Evolutionary conservation across 2,888 invertebrate genomes (phyloP), one percentile per base, ranked within the genome.

Genomic region (Lithosia quadra): DNA sequence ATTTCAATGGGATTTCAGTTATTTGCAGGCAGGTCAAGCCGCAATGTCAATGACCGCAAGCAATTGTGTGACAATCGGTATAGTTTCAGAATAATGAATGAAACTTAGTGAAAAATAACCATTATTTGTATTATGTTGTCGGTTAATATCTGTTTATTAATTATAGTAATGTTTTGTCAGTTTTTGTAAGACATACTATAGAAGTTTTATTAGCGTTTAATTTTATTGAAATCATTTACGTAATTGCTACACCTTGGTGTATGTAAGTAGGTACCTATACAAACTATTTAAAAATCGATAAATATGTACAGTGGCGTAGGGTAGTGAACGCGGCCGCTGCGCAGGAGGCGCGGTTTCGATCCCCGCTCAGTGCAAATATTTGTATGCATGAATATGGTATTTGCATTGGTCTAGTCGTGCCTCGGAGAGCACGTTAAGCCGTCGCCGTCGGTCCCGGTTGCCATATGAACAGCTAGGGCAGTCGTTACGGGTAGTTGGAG

Each of bases 1-100:
- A 79, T 82, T 83, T 85, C 78, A 78, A 80, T 80, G 80, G 79
- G 79, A 77, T 84, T 86, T 85, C 78, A 83, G 81, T 78, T 77
- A 69, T 74, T 75, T 80, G 82, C 49, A 77, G 87, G 84, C 49
- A 49, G n/a, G 49, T 86, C 87, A 85, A 83, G 78, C 74, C 69
- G 72, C 79, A 79, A 77, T 79, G 88, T 86, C 86, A 83, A 82
- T 74, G 88, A 89, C 88, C 88, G 82, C 81, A 76, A 61, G 73
- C 79, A 74, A 84, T 86, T 85, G 84, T 84, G 80, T 80, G 76
- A 77, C 84, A 77, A 83, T 83, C 76, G 83, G 71, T 84, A 84
- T 86, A 86, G 82, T 85, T 84, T 83, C 72, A 70, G 77, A 80
- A 82, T 83, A 81, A 81, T 81, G 84, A 84, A 86, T 85, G 82